Percentiles rank a stretch among this genome's conserved stretches.
These are phyloP conservation scores for Cerastoderma edule DNA, from an alignment of 2,888 invertebrate species.

Conservation along the genomic window DNA sequence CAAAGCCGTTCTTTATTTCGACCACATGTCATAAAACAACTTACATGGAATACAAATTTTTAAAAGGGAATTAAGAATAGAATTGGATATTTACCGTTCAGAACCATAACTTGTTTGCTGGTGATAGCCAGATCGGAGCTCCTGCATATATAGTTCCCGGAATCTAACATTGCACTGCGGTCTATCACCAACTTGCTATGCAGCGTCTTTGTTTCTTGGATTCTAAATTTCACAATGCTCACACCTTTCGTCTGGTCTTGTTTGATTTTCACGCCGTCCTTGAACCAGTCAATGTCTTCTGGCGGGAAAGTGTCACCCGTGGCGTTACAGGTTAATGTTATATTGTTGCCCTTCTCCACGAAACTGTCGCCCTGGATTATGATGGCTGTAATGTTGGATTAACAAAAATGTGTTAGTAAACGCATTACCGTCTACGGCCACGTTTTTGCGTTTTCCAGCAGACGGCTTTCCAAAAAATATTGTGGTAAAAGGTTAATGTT, in stretches of 20 bases:
- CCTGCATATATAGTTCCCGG: conserved; percentile 59
- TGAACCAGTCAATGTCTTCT: conserved; percentile 63
- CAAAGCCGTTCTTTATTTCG: too few species aligned
- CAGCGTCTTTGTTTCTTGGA: conserved; percentile 54
- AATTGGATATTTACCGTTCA: conserved; percentile 56
- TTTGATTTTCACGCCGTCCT: conserved; percentile 58
- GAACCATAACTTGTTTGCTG: conserved; percentile 51
- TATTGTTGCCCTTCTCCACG: conserved; percentile 58
- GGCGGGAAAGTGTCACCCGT: conserved; percentile 53
- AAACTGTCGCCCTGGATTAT: conserved; percentile 49
- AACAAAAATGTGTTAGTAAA: too few species aligned
- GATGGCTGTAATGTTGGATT: conserved; percentile 61
- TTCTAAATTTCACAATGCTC: conserved; percentile 49
- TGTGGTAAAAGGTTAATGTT: too few species aligned
- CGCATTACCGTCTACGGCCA: too few species aligned
- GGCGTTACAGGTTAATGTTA: conserved; percentile 59
- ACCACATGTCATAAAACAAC: conserved; percentile 6
- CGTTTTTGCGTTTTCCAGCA: too few species aligned
- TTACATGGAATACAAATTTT: not conserved
- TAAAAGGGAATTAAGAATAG: not conserved
- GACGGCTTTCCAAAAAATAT: too few species aligned
- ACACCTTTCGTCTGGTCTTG: conserved; percentile 43
- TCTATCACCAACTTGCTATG: conserved; percentile 59
- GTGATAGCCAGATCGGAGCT: conserved; percentile 57
- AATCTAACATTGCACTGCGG: conserved; percentile 54